These are phyloP conservation scores for Deroplatys truncata DNA, from an alignment of 2,888 invertebrate genomes.

Conservation along the genomic window DNA sequence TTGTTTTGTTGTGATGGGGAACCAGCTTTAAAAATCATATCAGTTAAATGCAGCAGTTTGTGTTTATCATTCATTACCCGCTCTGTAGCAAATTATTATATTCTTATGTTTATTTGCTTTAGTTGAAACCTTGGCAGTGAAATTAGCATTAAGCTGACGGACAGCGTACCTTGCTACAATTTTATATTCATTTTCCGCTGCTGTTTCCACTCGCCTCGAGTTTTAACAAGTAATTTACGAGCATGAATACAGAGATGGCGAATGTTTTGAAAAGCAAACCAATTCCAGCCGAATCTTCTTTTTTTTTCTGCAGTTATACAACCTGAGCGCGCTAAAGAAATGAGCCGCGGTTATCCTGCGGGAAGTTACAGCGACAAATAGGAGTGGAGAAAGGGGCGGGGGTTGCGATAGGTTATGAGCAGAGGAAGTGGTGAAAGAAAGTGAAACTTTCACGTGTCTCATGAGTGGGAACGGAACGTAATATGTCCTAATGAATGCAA, in stretches of 20 bases:
- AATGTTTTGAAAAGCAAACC: not conserved
- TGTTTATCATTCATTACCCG: not conserved
- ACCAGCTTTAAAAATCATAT: not conserved
- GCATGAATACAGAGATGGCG: not conserved
- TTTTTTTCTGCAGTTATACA: not conserved
- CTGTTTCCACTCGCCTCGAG: not conserved
- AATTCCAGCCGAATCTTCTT: not conserved
- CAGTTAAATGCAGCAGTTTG: not conserved
- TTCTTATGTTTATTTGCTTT: not conserved
- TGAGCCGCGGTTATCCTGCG: too few relatives aligned
- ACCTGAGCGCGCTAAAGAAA: not conserved
- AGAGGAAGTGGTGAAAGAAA: not conserved
- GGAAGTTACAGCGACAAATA: not conserved
- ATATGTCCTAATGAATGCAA: conserved; percentile 2
- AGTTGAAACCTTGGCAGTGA: not conserved
- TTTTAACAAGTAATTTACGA: not conserved
- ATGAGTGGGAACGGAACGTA: not conserved
- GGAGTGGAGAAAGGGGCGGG: not conserved
- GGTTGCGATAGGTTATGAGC: not conserved
- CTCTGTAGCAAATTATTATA: too few relatives aligned
- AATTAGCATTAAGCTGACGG: not conserved
- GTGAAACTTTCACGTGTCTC: not conserved
- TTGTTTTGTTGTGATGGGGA: too few relatives aligned
- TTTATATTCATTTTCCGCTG: not conserved
- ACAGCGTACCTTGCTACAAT: not conserved